Conservation (phyloP, 2,113 vertebrate genomes). For the Ictalurus punctatus region DNA sequence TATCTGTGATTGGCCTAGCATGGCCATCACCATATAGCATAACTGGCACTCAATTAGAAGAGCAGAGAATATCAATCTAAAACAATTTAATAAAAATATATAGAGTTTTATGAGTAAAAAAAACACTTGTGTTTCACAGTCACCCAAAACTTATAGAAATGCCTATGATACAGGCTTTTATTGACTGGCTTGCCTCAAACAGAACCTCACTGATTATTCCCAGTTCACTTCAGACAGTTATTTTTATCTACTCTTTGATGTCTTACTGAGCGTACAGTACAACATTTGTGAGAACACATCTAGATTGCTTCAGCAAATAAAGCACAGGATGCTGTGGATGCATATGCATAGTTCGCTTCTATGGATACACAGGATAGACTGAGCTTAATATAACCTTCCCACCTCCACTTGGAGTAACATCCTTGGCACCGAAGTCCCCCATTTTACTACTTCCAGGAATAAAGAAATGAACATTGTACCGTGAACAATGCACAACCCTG, state of each 20-base stretch:
- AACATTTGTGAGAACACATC: not conserved
- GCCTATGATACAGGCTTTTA: not conserved
- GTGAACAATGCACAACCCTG: not conserved
- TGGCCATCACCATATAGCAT: not conserved
- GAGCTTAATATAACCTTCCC: not conserved
- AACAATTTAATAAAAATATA: not conserved
- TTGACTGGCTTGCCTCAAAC: not conserved
- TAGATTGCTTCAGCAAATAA: not conserved
- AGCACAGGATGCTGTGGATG: not conserved
- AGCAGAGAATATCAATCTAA: not conserved
- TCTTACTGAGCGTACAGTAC: not conserved
- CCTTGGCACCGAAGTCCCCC: not conserved
- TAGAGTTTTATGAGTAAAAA: not conserved
- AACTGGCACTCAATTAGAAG: not conserved
- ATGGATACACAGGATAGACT: not conserved
- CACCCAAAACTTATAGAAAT: not conserved
- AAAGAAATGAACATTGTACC: not conserved
- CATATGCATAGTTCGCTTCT: no score
- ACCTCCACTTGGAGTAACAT: not conserved
- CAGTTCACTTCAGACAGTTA: not conserved
- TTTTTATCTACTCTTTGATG: not conserved
- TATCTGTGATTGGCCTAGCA: not conserved
- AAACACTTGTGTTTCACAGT: not conserved
- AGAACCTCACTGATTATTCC: not conserved
- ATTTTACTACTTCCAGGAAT: not conserved